Evolutionary conservation across 1,140 invertebrate genomes (phyloP), one percentile per base, ranked within the genome.

Genomic region (Caenorhabditis remanei): DNA sequence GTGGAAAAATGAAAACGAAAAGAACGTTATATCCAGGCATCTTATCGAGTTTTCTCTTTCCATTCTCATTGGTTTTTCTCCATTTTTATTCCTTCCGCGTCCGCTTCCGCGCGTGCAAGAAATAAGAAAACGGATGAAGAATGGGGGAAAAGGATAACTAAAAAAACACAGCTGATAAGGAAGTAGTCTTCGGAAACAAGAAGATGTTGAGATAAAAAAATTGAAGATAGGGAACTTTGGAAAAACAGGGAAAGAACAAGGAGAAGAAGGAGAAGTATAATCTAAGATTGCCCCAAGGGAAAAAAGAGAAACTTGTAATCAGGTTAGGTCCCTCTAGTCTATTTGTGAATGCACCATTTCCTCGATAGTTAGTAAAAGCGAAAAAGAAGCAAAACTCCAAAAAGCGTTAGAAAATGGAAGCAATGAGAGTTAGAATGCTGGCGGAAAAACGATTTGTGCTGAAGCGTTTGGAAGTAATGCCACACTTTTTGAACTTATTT

Each of bases 11-110:
- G 71, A 79, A 79, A 79, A 46, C 46, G 71, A 79, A 79, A 79
- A 50, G 71, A 79, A 50, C 46, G 71, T 79, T 79, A 50, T 79
- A 79, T 79, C 71, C 71, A 50, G 46, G 71, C 71, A 79, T 79
- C 71, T 79, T 79, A 79, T 79, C 71, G 71, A 79, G 71, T 79
- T 79, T 79, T 79, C 71, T 53, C 21, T 79, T 65, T 41, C 58
- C 16, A 21, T 67, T 40, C 63, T 32, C 63, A 14, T 53, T 71
- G 46, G 67, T 71, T 71, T 46, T 21, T 40, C 11, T 40, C 4
- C 19, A 46, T 71, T 46, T 41, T 71, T 24, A 21, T 43, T 79
- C 41, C 71, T 79, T 79, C 71, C 71, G 71, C 71, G 71, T 79
- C 71, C 71, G 71, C 46, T 53, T 50, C 71, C 46, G 43, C 46